A percentile compares a stretch with the other conserved stretches of the same genome.
Conservation (phyloP, 2,797 vertebrate species). For the Girardinus metallicus region DNA sequence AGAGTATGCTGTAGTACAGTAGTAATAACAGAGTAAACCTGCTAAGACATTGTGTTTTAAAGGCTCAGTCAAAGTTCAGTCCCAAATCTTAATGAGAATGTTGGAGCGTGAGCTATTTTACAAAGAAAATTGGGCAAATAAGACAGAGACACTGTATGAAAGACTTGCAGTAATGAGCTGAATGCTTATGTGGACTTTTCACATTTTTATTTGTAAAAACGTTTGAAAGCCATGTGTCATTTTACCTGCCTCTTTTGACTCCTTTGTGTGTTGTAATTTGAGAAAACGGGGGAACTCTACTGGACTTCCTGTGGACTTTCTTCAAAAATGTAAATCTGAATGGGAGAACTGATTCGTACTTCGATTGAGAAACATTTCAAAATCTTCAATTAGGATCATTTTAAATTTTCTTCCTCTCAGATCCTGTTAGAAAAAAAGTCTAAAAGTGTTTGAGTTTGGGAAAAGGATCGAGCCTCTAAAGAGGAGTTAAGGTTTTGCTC, state of each 20-base stretch:
- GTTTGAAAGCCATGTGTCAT: background rate
- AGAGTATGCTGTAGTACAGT: background rate
- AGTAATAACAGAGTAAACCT: background rate
- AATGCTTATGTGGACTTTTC: background rate
- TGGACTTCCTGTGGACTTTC: background rate
- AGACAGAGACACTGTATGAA: background rate
- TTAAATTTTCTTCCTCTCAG: constrained; percentile 46
- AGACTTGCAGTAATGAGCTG: background rate
- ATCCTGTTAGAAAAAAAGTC: constrained; percentile 41
- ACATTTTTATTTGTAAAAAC: background rate
- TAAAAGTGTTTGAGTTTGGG: constrained; percentile 42
- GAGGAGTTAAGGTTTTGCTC: constrained; percentile 72
- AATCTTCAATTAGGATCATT: constrained; percentile 39
- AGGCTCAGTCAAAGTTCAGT: background rate
- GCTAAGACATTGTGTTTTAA: background rate
- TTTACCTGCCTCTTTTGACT: constrained; percentile 16
- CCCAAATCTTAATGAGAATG: background rate
- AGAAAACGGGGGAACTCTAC: background rate
- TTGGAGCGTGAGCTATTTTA: background rate
- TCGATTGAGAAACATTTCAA: constrained; percentile 13
- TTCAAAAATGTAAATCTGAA: background rate
- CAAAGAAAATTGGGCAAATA: background rate
- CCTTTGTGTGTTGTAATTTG: background rate
- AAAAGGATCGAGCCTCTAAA: constrained; percentile 46
- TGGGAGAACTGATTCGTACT: background rate